Evolutionary conservation across 2,888 invertebrate genomes (phyloP).

Genomic region (Neoaliturus tenellus): DNA sequence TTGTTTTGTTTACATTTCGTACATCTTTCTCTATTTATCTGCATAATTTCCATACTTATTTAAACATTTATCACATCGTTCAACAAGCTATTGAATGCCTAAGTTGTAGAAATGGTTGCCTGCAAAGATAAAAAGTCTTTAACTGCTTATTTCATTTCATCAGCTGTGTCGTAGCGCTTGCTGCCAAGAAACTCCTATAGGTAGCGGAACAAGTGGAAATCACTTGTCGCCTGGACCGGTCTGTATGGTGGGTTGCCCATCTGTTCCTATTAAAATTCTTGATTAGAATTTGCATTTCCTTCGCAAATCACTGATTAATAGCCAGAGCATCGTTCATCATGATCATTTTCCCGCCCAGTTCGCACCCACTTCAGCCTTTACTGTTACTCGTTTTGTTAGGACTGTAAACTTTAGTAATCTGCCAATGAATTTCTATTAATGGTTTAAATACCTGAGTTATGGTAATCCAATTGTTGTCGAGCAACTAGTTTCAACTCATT

Average conservation of each 20-base stretch:
- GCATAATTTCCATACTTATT: neutral
- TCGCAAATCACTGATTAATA: neutral
- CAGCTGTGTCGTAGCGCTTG: slow-evolving; percentile 45
- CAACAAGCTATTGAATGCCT: slow-evolving; percentile 55
- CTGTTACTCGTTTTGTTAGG: neutral
- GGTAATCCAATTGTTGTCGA: too few relatives aligned
- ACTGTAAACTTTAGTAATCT: neutral
- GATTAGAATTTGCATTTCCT: slow-evolving; percentile 1
- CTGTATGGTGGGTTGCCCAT: slow-evolving; percentile 48
- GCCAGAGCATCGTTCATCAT: neutral
- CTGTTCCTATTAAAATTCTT: neutral
- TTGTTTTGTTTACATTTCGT: slow-evolving; percentile 3
- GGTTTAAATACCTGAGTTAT: too few relatives aligned
- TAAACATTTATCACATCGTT: slow-evolving; percentile 47
- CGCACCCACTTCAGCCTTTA: neutral
- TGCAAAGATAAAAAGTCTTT: slow-evolving; percentile 36
- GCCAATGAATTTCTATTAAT: too few relatives aligned
- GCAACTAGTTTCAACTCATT: too few relatives aligned
- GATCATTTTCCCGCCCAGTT: neutral
- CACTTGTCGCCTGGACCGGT: slow-evolving; percentile 39
- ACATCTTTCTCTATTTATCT: too few relatives aligned
- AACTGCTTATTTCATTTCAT: slow-evolving; percentile 56
- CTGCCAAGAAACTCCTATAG: slow-evolving; percentile 26
- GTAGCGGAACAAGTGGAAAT: slow-evolving; percentile 55
- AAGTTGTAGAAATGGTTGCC: slow-evolving; percentile 41